phyloP scores from a whole-genome alignment of 2,888 invertebrate species.

The Caenorhabditis sp. region DNA sequence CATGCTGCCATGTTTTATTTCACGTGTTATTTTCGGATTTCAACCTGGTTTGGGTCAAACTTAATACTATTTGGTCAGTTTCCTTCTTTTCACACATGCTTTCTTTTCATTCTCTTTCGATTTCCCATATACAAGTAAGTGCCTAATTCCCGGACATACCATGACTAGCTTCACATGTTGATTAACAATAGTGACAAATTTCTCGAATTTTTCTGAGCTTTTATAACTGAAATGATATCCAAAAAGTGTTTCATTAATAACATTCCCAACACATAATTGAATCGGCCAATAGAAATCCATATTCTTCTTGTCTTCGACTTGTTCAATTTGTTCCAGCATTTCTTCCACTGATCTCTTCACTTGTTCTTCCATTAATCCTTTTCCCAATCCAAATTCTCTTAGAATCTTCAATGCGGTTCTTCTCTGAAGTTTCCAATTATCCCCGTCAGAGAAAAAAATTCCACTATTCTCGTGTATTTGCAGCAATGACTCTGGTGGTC shows the following conservation, averaged over 20 bases:
- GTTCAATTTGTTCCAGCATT: constrained; percentile 24
- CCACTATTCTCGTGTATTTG: constrained; percentile 16
- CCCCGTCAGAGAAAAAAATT: constrained; percentile 35
- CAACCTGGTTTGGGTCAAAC: too few relatives aligned
- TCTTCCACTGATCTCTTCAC: constrained; percentile 30
- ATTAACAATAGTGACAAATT: constrained; percentile 23
- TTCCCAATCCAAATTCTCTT: constrained; percentile 51
- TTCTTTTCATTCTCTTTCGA: too few relatives aligned
- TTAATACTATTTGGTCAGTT: too few relatives aligned
- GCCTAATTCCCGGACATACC: too few relatives aligned
- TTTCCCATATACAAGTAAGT: too few relatives aligned
- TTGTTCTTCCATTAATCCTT: constrained; percentile 50
- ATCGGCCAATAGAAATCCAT: constrained; percentile 47
- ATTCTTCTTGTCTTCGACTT: constrained; percentile 5
- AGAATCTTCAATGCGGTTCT: constrained; percentile 46
- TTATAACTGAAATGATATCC: constrained; percentile 43
- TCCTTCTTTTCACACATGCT: too few relatives aligned
- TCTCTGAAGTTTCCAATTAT: constrained; percentile 49
- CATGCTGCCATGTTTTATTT: too few relatives aligned
- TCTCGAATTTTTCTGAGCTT: constrained; percentile 35
- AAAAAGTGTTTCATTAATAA: constrained; percentile 52
- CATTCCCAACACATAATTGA: constrained; percentile 54
- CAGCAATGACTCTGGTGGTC: constrained; percentile 16
- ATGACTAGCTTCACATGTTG: constrained; percentile 9
- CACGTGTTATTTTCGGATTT: too few relatives aligned